These are phyloP conservation scores for Phainopepla nitens DNA, from an alignment of 2,113 vertebrate species.

Conservation along the genomic window DNA sequence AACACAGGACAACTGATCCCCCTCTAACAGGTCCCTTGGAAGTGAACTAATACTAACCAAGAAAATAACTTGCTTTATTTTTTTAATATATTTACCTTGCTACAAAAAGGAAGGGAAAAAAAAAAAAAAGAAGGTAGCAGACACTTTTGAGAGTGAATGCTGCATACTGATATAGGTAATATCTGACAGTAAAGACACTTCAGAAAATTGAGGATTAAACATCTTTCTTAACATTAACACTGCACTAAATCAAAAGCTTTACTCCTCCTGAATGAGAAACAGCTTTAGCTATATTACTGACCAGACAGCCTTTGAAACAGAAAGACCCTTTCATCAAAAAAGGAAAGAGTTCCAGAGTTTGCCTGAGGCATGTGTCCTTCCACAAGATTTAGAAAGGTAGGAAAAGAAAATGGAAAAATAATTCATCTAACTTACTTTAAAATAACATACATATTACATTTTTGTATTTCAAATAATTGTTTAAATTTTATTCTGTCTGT, in stretches of 20 bases:
- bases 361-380: constrained; percentile 15
- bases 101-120: background rate
- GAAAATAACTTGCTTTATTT: background rate
- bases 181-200: background rate
- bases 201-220: constrained; percentile 13
- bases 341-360: background rate
- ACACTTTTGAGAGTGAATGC: background rate
- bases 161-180: background rate
- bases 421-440: constrained; percentile 13
- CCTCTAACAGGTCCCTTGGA: background rate
- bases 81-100: background rate
- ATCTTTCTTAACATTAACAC: constrained; percentile 1
- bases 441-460: background rate
- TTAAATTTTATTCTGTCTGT: background rate
- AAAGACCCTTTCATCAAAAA: constrained; percentile 20
- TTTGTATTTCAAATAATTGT: constrained; percentile 29
- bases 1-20: background rate
- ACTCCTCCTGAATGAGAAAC: background rate
- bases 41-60: background rate
- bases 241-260: constrained; percentile 30
- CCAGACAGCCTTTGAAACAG: constrained; percentile 25
- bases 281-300: background rate
- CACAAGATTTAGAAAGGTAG: background rate
- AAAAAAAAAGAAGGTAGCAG: background rate
- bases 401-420: constrained; percentile 16